Conservation (phyloP, 1,140 invertebrate genomes). For the Rhyacophila brunnea region DNA sequence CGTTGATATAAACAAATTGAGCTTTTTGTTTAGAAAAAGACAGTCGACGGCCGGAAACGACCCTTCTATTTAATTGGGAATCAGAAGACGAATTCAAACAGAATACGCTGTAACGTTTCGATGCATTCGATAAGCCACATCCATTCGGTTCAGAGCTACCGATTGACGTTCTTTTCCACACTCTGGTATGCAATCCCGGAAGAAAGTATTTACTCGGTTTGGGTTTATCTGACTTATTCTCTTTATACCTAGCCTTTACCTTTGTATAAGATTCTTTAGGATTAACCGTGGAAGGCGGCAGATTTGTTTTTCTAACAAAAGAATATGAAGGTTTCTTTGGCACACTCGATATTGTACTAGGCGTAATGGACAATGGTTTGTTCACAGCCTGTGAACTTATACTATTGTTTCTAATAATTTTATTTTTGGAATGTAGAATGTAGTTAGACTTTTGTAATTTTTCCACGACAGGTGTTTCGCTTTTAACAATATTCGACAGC, state of each 20-base stretch:
- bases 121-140: too few species aligned
- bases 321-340: constrained; percentile 24
- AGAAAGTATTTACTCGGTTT: not conserved
- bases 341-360: not conserved
- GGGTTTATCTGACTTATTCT: too few species aligned
- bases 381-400: not conserved
- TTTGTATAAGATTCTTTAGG: too few species aligned
- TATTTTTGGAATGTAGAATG: constrained; percentile 15
- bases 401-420: constrained; percentile 9
- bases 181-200: not conserved
- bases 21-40: not conserved
- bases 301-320: constrained; percentile 14
- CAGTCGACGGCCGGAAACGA: not conserved
- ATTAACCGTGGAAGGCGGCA: too few species aligned
- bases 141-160: too few species aligned
- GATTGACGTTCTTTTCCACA: too few species aligned
- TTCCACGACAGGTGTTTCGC: not conserved
- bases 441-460: constrained; percentile 4
- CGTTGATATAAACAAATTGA: constrained; percentile 20
- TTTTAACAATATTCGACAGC: not conserved
- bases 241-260: too few species aligned
- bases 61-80: too few species aligned
- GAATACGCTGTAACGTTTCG: too few species aligned
- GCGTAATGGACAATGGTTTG: too few species aligned
- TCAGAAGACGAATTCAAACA: too few species aligned